These are phyloP conservation scores for Autographa gamma DNA, from an alignment of 2,888 invertebrate genomes.

Conservation along the genomic window DNA sequence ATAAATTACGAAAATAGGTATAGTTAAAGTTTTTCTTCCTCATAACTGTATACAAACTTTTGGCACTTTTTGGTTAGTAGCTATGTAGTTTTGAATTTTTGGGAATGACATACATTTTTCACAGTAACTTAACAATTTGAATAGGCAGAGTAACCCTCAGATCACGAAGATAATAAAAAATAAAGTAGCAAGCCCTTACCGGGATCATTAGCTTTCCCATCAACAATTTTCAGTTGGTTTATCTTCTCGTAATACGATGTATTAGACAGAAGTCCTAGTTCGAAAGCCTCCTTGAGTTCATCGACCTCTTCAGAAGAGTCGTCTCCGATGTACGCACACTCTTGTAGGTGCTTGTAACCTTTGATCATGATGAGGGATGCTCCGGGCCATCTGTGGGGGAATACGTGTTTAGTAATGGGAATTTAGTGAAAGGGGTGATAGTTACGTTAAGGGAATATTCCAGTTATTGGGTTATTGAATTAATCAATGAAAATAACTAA, in stretches of 20 bases:
- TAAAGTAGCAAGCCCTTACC: conserved; percentile 70
- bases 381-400: conserved; percentile 91
- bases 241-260: conserved; percentile 75
- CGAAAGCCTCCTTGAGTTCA: conserved; percentile 88
- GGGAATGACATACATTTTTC: no score
- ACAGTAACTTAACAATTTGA: no score
- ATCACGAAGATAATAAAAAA: no score
- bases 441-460: no score
- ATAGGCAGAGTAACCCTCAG: no score
- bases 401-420: not conserved
- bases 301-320: conserved; percentile 93
- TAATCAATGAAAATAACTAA: no score
- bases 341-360: conserved; percentile 93
- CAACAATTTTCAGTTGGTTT: conserved; percentile 76
- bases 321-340: conserved; percentile 94
- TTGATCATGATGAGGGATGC: conserved; percentile 93
- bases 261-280: conserved; percentile 76
- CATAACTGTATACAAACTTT: no score
- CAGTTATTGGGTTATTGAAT: no score
- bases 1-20: no score
- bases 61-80: no score
- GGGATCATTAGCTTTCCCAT: conserved; percentile 90
- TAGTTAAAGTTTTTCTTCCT: no score
- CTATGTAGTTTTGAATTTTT: no score
- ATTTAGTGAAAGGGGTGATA: not conserved